Base-by-base conservation (phyloP, 2,797 vertebrate genomes). In the Champsocephalus esox region DNA sequence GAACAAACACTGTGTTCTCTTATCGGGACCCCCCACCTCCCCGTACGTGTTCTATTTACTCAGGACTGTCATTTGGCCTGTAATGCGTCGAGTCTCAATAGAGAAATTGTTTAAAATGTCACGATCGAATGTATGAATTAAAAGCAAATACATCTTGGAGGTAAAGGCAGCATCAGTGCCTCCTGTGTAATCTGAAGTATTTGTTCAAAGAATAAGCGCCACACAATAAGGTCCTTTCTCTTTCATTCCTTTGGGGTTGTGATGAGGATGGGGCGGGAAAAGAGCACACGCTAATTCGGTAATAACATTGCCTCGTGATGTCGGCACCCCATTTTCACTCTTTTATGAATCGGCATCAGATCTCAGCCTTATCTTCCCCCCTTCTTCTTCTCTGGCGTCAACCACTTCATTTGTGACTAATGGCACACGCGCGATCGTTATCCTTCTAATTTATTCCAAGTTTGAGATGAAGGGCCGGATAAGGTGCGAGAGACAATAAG, bases 351-450 rank as follows among this genome's bases (percentile, higher is more conserved):
- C 81, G 45, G 79, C 87, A 91, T 91, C 89, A 87, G 91, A 94
- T 95, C 94, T 92, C 83, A 67, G 82, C 79, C 90, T 94, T 93
- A 93, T 94, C 93, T 88, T 45, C 77, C 58, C 75, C 56, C 63
- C 21, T 70, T 78, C 55, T 83, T 86, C 24, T 75, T 78, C 60
- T 82, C 86, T 73, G 70, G 88, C 86, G 79, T 90, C 90, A 95
- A 93, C 93, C 93, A 94, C 94, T 95, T 94, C 92, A 95, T 95
- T 94, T 94, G 93, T 92, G 89, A 92, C 94, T 94, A 94, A 95
- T 93, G 92, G 93, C 89, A 87, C 83, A 74, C 79, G 21, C 85
- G 32, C 70, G 86, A 95, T 95, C 59, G 77, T 92, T 94, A 95
- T 95, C 94, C 70, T 75, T 86, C 80, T 93, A 89, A 94, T 95